A percentile compares a stretch with the other conserved stretches of the same genome.
phyloP scores from a whole-genome alignment of 2,113 vertebrate species.

The Thamnophis sirtalis region DNA sequence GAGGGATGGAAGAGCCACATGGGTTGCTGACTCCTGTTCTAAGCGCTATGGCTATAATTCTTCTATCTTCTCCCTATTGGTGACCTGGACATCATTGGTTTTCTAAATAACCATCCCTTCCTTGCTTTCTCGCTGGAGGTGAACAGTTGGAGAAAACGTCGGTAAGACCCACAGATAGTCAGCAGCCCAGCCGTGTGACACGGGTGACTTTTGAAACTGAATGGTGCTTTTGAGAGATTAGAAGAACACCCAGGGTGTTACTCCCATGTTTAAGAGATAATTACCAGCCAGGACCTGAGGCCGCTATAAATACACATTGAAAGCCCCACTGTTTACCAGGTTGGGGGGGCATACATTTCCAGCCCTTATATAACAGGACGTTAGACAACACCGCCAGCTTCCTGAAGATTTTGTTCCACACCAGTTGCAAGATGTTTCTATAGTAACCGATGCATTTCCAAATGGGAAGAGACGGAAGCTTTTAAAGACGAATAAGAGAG shows the following conservation, averaged over 20 bases:
- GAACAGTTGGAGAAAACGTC: not conserved
- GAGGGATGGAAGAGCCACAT: too few species aligned
- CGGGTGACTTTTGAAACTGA: not conserved
- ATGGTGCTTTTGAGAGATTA: not conserved
- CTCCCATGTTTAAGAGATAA: not conserved
- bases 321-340: conserved; percentile 53
- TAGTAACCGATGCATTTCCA: conserved; percentile 73
- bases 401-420: conserved; percentile 53
- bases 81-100: not conserved
- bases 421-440: conserved; percentile 71
- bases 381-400: conserved; percentile 55
- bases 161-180: not conserved
- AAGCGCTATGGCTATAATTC: not conserved
- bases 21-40: too few species aligned
- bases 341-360: conserved; percentile 60
- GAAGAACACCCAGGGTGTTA: conserved; percentile 8
- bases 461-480: conserved; percentile 56
- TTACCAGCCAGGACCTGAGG: conserved; percentile 5
- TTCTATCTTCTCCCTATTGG: not conserved
- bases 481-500: conserved; percentile 18
- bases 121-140: too few species aligned
- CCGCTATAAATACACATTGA: conserved; percentile 21
- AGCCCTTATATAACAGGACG: conserved; percentile 55
- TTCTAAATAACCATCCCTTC: not conserved
- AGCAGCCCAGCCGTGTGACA: not conserved